Conservation (phyloP, 2,797 vertebrate species). For the Phalloptychus januarius region DNA sequence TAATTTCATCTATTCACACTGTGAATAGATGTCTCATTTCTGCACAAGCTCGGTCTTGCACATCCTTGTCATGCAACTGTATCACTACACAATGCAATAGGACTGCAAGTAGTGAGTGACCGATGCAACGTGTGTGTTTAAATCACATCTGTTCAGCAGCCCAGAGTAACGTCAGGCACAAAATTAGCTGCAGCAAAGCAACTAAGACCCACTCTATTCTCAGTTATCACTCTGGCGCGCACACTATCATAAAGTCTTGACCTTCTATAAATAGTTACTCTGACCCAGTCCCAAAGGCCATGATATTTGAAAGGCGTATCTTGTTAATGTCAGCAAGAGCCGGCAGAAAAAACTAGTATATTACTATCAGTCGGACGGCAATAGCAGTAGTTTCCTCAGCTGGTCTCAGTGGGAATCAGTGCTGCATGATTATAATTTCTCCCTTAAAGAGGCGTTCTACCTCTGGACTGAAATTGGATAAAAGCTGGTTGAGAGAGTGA, state of each 20-base stretch:
- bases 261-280: constrained; percentile 79
- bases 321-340: constrained; percentile 79
- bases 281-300: constrained; percentile 84
- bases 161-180: constrained; percentile 49
- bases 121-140: constrained; percentile 27
- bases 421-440: constrained; percentile 30
- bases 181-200: constrained; percentile 53
- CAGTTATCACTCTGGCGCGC: constrained; percentile 61
- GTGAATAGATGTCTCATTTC: background rate
- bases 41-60: background rate
- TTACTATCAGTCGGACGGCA: constrained; percentile 46
- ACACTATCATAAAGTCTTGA: constrained; percentile 71
- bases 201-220: constrained; percentile 63
- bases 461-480: constrained; percentile 48
- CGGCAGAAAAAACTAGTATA: constrained; percentile 62
- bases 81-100: background rate
- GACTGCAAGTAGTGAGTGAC: constrained; percentile 34
- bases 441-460: constrained; percentile 28
- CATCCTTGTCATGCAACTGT: background rate
- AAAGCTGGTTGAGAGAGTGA: constrained; percentile 49
- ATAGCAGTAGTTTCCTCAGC: constrained; percentile 36
- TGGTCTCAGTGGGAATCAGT: constrained; percentile 32
- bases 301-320: constrained; percentile 86
- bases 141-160: constrained; percentile 61
- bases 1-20: background rate